phyloP scores from a whole-genome alignment of 2,888 invertebrate species.

The Drosophila neoperkinsi region DNA sequence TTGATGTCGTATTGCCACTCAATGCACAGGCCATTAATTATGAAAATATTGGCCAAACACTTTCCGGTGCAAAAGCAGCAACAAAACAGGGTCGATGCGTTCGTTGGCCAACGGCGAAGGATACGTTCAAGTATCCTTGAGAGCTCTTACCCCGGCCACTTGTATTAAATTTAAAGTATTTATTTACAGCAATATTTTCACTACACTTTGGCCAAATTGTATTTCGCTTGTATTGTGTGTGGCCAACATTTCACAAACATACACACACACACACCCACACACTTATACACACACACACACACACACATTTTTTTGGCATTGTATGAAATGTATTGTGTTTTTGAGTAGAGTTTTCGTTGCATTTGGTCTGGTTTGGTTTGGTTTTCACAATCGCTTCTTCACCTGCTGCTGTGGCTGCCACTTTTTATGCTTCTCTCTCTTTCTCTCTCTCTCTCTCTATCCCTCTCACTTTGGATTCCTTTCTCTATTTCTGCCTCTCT shows the following conservation, averaged over 20 bases:
- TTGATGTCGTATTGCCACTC: slow-evolving; percentile 40
- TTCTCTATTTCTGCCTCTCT: background rate
- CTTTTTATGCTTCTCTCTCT: slow-evolving; percentile 24
- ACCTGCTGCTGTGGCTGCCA: slow-evolving; percentile 33
- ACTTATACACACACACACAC: slow-evolving; percentile 11
- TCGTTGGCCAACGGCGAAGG: slow-evolving; percentile 17
- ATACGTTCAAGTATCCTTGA: slow-evolving; percentile 42
- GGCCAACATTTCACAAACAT: slow-evolving; percentile 35
- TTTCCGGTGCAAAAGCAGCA: slow-evolving; percentile 42
- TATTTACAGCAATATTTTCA: slow-evolving; percentile 75
- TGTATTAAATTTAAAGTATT: slow-evolving; percentile 77
- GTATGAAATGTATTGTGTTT: slow-evolving; percentile 59
- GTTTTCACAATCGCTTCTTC: slow-evolving; percentile 17
- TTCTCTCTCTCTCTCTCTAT: background rate
- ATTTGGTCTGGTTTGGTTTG: slow-evolving; percentile 34
- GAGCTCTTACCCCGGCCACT: slow-evolving; percentile 47
- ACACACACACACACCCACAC: slow-evolving; percentile 9
- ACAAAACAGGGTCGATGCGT: background rate
- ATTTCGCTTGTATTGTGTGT: slow-evolving; percentile 40
- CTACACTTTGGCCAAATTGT: slow-evolving; percentile 74
- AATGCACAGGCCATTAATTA: slow-evolving; percentile 71
- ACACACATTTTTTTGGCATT: slow-evolving; percentile 18
- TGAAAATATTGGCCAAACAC: slow-evolving; percentile 79
- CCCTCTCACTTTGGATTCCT: background rate
- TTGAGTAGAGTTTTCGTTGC: slow-evolving; percentile 45